Conservation (phyloP, 1,140 invertebrate genomes). For the Drosophila tsacasi region DNA sequence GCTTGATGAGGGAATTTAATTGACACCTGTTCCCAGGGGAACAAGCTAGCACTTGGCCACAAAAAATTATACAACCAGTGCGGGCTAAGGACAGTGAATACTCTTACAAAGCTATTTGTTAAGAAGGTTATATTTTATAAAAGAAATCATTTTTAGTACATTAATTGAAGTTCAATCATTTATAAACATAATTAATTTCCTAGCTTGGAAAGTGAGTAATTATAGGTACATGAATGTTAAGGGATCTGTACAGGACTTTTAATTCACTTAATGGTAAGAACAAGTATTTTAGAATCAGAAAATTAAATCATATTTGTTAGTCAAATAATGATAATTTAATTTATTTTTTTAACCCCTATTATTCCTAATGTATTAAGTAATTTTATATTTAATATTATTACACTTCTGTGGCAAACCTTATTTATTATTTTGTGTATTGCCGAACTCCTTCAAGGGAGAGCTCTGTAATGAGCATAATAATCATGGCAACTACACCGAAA, state of each 20-base stretch:
- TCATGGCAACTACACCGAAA: conserved; percentile 25
- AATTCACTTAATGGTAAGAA: too few relatives aligned
- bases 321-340: too few relatives aligned
- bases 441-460: not conserved
- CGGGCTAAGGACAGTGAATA: not conserved
- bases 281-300: too few relatives aligned
- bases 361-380: too few relatives aligned
- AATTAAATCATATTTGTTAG: not conserved
- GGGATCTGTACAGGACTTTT: too few relatives aligned
- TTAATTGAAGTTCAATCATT: too few relatives aligned
- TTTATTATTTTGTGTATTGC: not conserved
- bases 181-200: too few relatives aligned
- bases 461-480: conserved; percentile 44
- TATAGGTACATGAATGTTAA: too few relatives aligned
- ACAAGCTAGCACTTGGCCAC: not conserved
- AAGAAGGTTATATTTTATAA: not conserved
- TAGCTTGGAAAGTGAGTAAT: too few relatives aligned
- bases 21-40: conserved; percentile 45
- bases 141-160: not conserved
- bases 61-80: conserved; percentile 1
- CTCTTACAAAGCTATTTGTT: not conserved
- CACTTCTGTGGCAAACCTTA: not conserved
- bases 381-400: not conserved
- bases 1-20: conserved; percentile 56
- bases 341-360: too few relatives aligned